These are phyloP conservation scores for Semnopithecus entellus DNA, from an alignment of 2,113 vertebrate species.

Conservation along the genomic window DNA sequence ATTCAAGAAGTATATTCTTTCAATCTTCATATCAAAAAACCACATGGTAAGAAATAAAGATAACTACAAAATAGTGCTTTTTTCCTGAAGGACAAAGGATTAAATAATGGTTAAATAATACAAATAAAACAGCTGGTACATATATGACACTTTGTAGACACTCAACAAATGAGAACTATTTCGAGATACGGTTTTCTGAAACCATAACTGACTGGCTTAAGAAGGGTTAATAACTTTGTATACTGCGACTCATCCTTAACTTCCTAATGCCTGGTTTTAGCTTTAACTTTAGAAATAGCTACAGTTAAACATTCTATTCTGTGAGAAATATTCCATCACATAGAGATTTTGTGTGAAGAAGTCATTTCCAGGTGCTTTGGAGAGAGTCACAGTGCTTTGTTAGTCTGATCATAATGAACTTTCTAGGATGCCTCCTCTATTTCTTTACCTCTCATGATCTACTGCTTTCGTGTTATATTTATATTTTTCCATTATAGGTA, in stretches of 20 bases:
- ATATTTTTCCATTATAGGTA: neutral
- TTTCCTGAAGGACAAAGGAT: constrained; percentile 16
- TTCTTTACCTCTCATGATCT: constrained; percentile 17
- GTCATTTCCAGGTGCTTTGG: neutral
- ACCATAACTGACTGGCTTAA: neutral
- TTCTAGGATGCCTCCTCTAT: neutral
- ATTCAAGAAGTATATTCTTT: constrained; percentile 19
- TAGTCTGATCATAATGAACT: constrained; percentile 37
- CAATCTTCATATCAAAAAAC: constrained; percentile 23
- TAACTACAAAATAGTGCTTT: neutral
- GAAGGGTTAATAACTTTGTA: constrained; percentile 3
- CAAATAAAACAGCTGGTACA: neutral
- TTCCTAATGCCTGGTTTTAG: neutral
- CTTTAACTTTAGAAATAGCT: neutral
- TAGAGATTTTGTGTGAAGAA: constrained; percentile 21
- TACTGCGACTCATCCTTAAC: neutral
- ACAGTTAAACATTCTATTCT: neutral
- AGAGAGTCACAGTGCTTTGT: neutral
- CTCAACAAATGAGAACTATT: neutral
- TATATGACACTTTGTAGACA: neutral
- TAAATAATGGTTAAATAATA: neutral
- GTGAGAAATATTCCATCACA: neutral
- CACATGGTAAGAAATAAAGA: constrained; percentile 13
- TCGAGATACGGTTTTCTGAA: constrained; percentile 6
- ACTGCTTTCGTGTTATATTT: neutral